Evolutionary conservation across 35 echinoderm and acorn worm species (phyloP).

Genomic region (Heliocidaris erythrogramma): DNA sequence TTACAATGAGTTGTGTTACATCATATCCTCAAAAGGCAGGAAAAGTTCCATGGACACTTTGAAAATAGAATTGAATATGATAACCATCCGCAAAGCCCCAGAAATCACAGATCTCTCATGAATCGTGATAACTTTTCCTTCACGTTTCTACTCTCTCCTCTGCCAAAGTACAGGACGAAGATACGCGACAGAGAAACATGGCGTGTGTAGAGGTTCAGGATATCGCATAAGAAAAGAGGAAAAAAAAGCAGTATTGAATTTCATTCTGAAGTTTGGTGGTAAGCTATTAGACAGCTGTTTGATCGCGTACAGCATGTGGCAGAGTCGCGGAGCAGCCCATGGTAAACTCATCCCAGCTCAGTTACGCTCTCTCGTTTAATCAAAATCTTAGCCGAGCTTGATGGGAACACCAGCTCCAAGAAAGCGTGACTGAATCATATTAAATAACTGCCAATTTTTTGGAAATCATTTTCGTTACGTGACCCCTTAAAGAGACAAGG

Average conservation of each 20-base stretch:
- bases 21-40: neutral
- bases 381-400: conserved; percentile 45
- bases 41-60: neutral
- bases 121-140: neutral
- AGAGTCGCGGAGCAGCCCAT: neutral
- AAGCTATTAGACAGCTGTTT: conserved; percentile 17
- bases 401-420: conserved; percentile 33
- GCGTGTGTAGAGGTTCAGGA: neutral
- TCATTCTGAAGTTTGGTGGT: conserved; percentile 41
- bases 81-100: neutral
- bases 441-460: conserved; percentile 50
- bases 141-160: neutral
- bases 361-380: conserved; percentile 53
- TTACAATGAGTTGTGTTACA: neutral
- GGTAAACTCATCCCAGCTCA: conserved; percentile 41
- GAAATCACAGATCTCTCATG: neutral
- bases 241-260: conserved; percentile 29
- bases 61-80: neutral
- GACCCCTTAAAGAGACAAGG: conserved; percentile 33
- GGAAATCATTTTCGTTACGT: conserved; percentile 38
- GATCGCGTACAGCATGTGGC: neutral
- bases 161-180: neutral
- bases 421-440: conserved; percentile 50
- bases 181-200: neutral
- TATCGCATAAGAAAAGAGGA: neutral